These are phyloP conservation scores for Bradypodion pumilum DNA, from an alignment of 2,797 vertebrate species.

Conservation along the genomic window DNA sequence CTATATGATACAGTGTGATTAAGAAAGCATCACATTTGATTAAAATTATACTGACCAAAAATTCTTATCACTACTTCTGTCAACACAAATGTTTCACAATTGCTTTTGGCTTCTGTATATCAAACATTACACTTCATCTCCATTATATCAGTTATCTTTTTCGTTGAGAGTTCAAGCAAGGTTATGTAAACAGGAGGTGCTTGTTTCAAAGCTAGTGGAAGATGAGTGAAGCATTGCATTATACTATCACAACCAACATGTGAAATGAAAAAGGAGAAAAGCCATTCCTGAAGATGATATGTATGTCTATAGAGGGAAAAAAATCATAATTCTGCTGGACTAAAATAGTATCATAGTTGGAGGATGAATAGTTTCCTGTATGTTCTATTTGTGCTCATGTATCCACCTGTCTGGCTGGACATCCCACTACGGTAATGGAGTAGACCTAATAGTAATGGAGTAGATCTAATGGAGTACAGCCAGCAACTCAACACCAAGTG, in stretches of 20 bases:
- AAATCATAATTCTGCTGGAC: slow-evolving; percentile 5
- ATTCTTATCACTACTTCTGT: slow-evolving; percentile 44
- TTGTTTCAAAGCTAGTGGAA: slow-evolving; percentile 86
- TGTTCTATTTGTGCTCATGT: slow-evolving; percentile 31
- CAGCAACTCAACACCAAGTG: too few species aligned
- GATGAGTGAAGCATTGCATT: slow-evolving; percentile 71
- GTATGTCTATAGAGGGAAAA: slow-evolving; percentile 9
- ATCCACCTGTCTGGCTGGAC: too few species aligned
- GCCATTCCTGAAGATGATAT: background rate
- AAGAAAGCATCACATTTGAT: slow-evolving; percentile 51
- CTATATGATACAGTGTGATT: slow-evolving; percentile 58
- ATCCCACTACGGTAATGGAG: too few species aligned
- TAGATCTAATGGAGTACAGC: too few species aligned
- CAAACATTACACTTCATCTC: slow-evolving; percentile 61
- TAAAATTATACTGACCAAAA: slow-evolving; percentile 59
- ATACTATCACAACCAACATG: slow-evolving; percentile 76
- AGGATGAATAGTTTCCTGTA: background rate
- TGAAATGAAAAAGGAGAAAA: slow-evolving; percentile 81
- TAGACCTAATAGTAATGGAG: too few species aligned
- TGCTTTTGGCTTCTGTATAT: slow-evolving; percentile 63
- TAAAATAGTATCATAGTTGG: slow-evolving; percentile 4
- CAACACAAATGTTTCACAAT: slow-evolving; percentile 53
- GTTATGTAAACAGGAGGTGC: slow-evolving; percentile 82
- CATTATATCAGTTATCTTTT: slow-evolving; percentile 67
- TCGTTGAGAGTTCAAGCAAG: slow-evolving; percentile 83